Evolutionary conservation across 2,797 vertebrate species (phyloP).

Genomic region (Pagetopsis macropterus): DNA sequence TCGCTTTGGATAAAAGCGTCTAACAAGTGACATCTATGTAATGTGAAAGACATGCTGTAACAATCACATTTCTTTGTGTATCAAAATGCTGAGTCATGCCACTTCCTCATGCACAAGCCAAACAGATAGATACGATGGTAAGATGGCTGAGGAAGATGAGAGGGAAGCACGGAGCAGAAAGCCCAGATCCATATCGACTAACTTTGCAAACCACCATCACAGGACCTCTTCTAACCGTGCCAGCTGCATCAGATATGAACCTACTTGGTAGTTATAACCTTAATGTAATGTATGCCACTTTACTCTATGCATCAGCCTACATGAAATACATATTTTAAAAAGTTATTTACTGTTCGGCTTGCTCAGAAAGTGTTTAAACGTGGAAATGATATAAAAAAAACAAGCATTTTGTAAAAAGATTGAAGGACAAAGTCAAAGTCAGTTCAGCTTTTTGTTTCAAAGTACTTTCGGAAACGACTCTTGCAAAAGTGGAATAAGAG

Average conservation of each 20-base stretch:
- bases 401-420: not conserved
- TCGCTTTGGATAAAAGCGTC: no score
- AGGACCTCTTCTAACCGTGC: not conserved
- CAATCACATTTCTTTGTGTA: slow-evolving; percentile 27
- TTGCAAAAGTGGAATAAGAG: slow-evolving; percentile 19
- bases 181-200: slow-evolving; percentile 31
- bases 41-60: slow-evolving; percentile 7
- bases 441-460: not conserved
- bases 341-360: not conserved
- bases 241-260: not conserved
- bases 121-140: slow-evolving; percentile 41
- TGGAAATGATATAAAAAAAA: no score
- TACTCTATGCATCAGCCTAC: not conserved
- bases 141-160: slow-evolving; percentile 50
- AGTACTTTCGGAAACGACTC: slow-evolving; percentile 11
- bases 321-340: not conserved
- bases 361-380: no score
- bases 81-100: slow-evolving; percentile 34
- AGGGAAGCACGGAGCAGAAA: slow-evolving; percentile 25
- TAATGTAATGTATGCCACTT: not conserved
- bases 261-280: not conserved
- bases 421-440: not conserved
- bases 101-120: slow-evolving; percentile 21
- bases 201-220: slow-evolving; percentile 36
- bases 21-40: no score